Percentiles rank a stretch among this genome's conserved stretches.
phyloP scores from a whole-genome alignment of 2,888 invertebrate genomes.

The Harmothoe impar region DNA sequence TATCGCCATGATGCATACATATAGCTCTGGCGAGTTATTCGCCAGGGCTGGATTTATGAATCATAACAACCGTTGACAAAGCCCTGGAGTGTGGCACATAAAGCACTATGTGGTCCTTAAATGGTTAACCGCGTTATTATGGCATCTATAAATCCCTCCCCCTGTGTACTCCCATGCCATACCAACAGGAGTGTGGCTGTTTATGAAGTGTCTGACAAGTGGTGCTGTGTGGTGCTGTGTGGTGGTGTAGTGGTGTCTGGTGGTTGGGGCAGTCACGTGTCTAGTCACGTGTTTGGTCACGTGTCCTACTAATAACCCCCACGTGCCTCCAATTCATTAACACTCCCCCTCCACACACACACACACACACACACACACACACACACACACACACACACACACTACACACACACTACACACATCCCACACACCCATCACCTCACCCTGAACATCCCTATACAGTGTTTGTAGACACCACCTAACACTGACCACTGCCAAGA shows the following conservation, averaged over 20 bases:
- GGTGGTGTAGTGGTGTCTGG: background rate
- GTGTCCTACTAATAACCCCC: background rate
- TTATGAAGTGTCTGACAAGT: no score
- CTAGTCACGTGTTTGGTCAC: background rate
- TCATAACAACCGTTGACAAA: no score
- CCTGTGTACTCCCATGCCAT: no score
- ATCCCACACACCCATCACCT: background rate
- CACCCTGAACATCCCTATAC: no score
- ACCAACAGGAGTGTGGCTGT: no score
- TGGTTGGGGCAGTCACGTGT: background rate
- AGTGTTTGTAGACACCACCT: background rate
- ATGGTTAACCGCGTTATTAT: no score
- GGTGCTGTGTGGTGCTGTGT: background rate
- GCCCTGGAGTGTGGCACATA: no score
- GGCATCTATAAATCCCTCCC: no score
- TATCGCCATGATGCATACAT: no score
- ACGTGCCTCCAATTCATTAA: slow-evolving; percentile 4
- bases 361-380: background rate
- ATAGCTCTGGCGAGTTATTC: no score
- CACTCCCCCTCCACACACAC: background rate
- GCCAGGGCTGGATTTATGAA: no score
- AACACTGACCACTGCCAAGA: background rate
- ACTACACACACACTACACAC: background rate
- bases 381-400: background rate
- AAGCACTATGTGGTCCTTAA: no score